Evolutionary conservation across 1,140 invertebrate genomes (phyloP), one percentile per base, ranked within the genome.

Genomic region (Neocloeon triangulifer): DNA sequence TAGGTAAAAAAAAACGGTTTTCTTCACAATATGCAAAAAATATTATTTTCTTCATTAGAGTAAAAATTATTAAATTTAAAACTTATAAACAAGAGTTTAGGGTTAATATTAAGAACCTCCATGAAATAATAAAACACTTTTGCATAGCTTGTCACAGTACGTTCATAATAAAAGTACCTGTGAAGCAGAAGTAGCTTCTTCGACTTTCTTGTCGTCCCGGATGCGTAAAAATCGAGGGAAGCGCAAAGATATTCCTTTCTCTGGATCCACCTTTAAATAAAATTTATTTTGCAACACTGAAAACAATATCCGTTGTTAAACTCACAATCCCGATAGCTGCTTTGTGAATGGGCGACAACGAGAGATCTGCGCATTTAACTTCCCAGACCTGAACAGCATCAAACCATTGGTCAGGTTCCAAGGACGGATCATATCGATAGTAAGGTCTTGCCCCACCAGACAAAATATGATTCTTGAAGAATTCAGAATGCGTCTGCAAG

Each of bases 301-400:
- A 33, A 36, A 16, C 38, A 28, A 25, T 33, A 34, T 5, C 10
- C 18, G 28, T 25, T 25, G 20, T 37, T 19, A 37, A 35, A 53
- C 65, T 58, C 54, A 76, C 78, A 47, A 91, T 69, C 38, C 91
- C 92, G 21, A 69, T 51, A 3, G 75, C 92, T 33, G 94, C 94
- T 47, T 61, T 66, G 50, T 99, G 89, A 23, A 86, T 72, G 10
- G 95, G 91, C 9, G 92, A 97, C 16, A 98, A 63, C 5, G 89
- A 96, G 15, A 99, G 64, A 64, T 99, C 95, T 1, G 94, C 95
- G 53, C 88, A 95, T 56, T 96, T 96, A 6, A 98, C 69, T 62
- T 99, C 95, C 91, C 92, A 97, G 9, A 99, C 84, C 52, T 82
- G 70, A 5, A 72, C 66, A 3, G 85, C 61, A 41, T 86, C 79